Evolutionary conservation across 2,888 invertebrate genomes (phyloP), one percentile per base, ranked within the genome.

Genomic region (Mesorhabditis spiculigera): DNA sequence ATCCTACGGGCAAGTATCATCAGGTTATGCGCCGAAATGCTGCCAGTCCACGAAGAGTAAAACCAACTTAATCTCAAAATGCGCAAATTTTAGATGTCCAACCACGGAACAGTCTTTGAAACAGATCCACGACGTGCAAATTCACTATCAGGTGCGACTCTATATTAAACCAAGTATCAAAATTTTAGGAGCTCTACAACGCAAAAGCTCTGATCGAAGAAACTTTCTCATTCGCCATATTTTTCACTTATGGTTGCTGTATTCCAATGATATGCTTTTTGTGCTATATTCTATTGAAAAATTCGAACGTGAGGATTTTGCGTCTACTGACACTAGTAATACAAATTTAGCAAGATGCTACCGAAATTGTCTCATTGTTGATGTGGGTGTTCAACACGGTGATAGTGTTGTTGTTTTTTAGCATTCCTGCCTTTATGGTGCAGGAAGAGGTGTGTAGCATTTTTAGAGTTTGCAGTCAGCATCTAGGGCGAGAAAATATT

Each of bases 381-480:
- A 76, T 78, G 61, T 78, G 78, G 78, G 74, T 78, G 4, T 50
- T 75, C 63, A 76, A 78, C 63, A 76, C 73, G 0, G 67, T 78
- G 45, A 68, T 77, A 5, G 74, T 75, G 8, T 72, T 78, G 13
- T 68, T 76, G 1, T 64, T 78, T n/a, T 78, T 78, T 75, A 75
- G 75, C 66, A 66, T 78, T 66, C 78, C 78, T 5, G 76, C 76
- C 42, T 78, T 78, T 63, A 78, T 77, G 75, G 73, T 78, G 66
- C 75, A 78, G 65, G 78, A 78, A 73, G 75, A 78, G 71, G 78
- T 75, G 8, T 6, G 63, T 50, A 28, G 28, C 28, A 28, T 28
- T 28, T 28, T 3, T 3, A 28, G 3, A 28, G 28, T 28, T 42
- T 13, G 42, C 16, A 16, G 6, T 13, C 66, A 8, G 13, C 13